Evolutionary conservation across 2,888 invertebrate species (phyloP).

Genomic region (Halictus quadricinctus): DNA sequence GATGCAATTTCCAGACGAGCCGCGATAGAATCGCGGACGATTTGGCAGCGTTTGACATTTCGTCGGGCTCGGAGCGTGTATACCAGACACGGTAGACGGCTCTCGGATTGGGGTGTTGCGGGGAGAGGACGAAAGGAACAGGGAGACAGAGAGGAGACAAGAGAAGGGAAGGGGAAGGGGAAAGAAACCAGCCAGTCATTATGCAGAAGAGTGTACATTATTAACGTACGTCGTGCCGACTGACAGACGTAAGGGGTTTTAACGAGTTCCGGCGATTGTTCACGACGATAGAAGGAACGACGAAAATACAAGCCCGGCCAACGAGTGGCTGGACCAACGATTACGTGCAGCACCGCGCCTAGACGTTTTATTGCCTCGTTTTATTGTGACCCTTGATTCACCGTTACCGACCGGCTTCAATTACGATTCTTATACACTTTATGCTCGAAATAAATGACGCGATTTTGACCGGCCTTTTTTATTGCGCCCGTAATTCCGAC

Average conservation of each 20-base stretch:
- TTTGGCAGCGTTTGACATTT: conserved; percentile 23
- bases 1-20: conserved; percentile 4
- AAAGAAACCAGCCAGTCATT: conserved; percentile 45
- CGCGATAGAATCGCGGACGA: background rate
- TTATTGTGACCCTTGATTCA: conserved; percentile 6
- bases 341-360: conserved; percentile 6
- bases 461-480: background rate
- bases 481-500: background rate
- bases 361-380: conserved; percentile 15
- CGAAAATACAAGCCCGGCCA: conserved; percentile 35
- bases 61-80: background rate
- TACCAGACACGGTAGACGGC: background rate
- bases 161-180: background rate
- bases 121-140: background rate
- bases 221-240: conserved; percentile 55
- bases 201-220: conserved; percentile 54
- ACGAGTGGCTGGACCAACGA: conserved; percentile 13
- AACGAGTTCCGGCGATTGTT: conserved; percentile 69
- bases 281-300: conserved; percentile 49
- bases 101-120: background rate
- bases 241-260: conserved; percentile 61
- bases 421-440: conserved; percentile 12
- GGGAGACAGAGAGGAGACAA: background rate
- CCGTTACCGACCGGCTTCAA: background rate
- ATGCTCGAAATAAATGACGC: conserved; percentile 9